Evolutionary conservation across 2,888 invertebrate species (phyloP).

Genomic region (Nomada hirtipes): DNA sequence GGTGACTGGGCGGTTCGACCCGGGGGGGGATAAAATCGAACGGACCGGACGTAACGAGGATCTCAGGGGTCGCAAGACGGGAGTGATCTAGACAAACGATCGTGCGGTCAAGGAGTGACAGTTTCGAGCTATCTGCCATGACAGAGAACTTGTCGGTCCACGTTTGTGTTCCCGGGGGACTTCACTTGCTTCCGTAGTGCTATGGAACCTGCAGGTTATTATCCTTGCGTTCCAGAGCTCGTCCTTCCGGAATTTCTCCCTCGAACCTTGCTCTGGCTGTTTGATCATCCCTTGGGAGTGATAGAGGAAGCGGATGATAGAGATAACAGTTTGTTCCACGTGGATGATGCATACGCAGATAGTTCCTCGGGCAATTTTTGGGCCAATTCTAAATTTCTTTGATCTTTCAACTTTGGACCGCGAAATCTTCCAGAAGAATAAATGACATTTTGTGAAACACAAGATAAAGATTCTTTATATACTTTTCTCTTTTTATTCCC

Average conservation of each 20-base stretch:
- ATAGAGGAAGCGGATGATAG: neutral
- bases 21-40: slow-evolving; percentile 58
- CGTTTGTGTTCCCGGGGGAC: slow-evolving; percentile 59
- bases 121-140: slow-evolving; percentile 78
- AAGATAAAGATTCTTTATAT: no score
- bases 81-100: slow-evolving; percentile 82
- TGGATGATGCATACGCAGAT: neutral
- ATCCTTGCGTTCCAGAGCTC: slow-evolving; percentile 56
- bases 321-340: neutral
- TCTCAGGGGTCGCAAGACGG: slow-evolving; percentile 64
- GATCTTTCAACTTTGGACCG: neutral
- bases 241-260: slow-evolving; percentile 68
- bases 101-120: slow-evolving; percentile 80
- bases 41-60: slow-evolving; percentile 58
- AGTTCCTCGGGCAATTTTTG: neutral
- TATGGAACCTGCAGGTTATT: slow-evolving; percentile 67
- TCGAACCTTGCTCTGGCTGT: slow-evolving; percentile 19
- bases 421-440: neutral
- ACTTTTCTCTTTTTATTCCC: no score
- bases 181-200: slow-evolving; percentile 42
- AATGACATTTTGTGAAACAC: no score
- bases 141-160: slow-evolving; percentile 70
- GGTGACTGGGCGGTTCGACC: slow-evolving; percentile 46
- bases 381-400: neutral
- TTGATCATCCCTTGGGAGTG: slow-evolving; percentile 33